Evolutionary conservation across 2,113 vertebrate genomes (phyloP).

Genomic region (Poeciliopsis prolifica): DNA sequence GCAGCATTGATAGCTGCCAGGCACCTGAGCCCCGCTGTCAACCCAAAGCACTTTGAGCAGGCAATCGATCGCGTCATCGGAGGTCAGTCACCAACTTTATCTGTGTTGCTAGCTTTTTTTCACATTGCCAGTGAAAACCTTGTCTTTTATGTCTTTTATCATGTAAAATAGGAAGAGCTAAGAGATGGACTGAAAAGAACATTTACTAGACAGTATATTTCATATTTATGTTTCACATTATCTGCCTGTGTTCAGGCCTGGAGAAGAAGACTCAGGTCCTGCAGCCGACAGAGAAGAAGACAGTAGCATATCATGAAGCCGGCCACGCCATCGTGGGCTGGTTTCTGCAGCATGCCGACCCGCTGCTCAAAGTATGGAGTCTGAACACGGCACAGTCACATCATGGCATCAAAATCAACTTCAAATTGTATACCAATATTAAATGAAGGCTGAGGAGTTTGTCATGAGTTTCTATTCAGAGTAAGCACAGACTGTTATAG

Average conservation of each 20-base stretch:
- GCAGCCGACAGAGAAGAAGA: constrained; percentile 93
- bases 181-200: too few species aligned
- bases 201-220: background rate
- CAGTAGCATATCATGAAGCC: constrained; percentile 93
- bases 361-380: constrained; percentile 88
- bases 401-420: background rate
- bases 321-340: constrained; percentile 93
- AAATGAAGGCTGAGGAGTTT: background rate
- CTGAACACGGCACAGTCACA: background rate
- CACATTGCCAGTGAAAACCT: background rate
- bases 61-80: constrained; percentile 95
- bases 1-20: constrained; percentile 82
- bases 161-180: too few species aligned
- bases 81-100: constrained; percentile 76
- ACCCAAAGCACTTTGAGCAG: constrained; percentile 90
- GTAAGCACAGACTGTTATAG: background rate
- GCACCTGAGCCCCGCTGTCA: constrained; percentile 79
- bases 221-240: background rate
- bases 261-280: constrained; percentile 95
- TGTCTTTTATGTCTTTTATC: background rate
- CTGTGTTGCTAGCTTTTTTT: background rate
- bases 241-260: constrained; percentile 78
- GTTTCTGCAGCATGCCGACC: constrained; percentile 97
- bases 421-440: background rate
- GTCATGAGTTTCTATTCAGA: background rate